These are phyloP conservation scores for Oreamnos americanus DNA, from an alignment of 2,113 vertebrate genomes.

Conservation along the genomic window DNA sequence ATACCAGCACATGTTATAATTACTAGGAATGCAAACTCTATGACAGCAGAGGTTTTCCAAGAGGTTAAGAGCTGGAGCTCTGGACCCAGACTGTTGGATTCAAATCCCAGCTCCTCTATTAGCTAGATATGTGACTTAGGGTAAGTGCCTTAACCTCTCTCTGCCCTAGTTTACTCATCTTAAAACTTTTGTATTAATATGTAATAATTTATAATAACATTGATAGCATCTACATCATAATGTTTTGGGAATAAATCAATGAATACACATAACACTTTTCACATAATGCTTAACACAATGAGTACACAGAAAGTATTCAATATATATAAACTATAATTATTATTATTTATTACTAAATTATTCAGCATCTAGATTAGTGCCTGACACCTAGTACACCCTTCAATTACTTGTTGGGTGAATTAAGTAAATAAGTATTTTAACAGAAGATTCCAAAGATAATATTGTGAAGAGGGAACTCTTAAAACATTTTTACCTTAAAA, in stretches of 20 bases:
- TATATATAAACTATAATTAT: background rate
- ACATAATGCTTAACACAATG: background rate
- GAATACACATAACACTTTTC: background rate
- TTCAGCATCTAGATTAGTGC: background rate
- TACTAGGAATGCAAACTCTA: background rate
- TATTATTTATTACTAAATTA: background rate
- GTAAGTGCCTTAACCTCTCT: background rate
- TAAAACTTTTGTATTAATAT: background rate
- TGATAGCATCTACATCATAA: background rate
- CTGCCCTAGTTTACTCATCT: background rate
- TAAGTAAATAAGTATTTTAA: background rate
- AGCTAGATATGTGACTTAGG: background rate
- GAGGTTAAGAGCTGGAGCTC: background rate
- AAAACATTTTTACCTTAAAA: constrained; percentile 7
- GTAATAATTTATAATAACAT: background rate
- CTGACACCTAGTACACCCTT: background rate
- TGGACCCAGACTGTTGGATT: background rate
- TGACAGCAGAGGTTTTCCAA: background rate
- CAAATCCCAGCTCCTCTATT: background rate
- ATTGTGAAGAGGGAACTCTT: background rate
- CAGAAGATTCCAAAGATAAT: background rate
- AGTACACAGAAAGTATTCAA: background rate
- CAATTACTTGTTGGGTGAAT: background rate
- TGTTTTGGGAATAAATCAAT: constrained; percentile 11
- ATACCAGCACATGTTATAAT: background rate